Evolutionary conservation across 2,888 invertebrate species (phyloP).

Genomic region (Selenia dentaria): DNA sequence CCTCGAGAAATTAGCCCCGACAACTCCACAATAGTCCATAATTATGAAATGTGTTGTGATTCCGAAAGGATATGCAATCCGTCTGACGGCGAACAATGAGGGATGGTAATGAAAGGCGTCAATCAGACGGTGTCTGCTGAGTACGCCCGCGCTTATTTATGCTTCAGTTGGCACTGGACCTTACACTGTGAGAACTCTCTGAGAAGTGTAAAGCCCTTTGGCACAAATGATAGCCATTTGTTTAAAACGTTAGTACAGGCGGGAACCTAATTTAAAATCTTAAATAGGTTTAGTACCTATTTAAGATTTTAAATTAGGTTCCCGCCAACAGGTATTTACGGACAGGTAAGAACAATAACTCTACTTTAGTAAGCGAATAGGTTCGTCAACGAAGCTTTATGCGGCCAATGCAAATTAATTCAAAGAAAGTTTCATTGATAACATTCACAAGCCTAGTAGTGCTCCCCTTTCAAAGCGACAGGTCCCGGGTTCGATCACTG

Average conservation of each 20-base stretch:
- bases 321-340: too few species aligned
- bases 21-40: constrained; percentile 83
- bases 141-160: constrained; percentile 76
- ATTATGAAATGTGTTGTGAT: constrained; percentile 84
- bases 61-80: constrained; percentile 74
- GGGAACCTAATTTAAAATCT: background rate
- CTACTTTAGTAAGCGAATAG: too few species aligned
- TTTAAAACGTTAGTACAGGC: background rate
- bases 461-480: too few species aligned
- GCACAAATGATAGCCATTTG: background rate
- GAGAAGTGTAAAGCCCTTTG: background rate
- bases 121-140: constrained; percentile 78
- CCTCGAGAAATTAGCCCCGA: constrained; percentile 70
- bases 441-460: too few species aligned
- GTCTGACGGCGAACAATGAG: constrained; percentile 77
- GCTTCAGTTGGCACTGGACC: constrained; percentile 40
- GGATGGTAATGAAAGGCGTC: constrained; percentile 82
- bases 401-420: too few species aligned
- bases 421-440: too few species aligned
- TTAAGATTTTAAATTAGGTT: background rate
- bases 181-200: background rate
- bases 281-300: background rate
- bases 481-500: too few species aligned
- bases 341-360: too few species aligned
- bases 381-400: too few species aligned